These are phyloP conservation scores for Sinelater perroti DNA, from an alignment of 2,888 invertebrate genomes.

Conservation along the genomic window DNA sequence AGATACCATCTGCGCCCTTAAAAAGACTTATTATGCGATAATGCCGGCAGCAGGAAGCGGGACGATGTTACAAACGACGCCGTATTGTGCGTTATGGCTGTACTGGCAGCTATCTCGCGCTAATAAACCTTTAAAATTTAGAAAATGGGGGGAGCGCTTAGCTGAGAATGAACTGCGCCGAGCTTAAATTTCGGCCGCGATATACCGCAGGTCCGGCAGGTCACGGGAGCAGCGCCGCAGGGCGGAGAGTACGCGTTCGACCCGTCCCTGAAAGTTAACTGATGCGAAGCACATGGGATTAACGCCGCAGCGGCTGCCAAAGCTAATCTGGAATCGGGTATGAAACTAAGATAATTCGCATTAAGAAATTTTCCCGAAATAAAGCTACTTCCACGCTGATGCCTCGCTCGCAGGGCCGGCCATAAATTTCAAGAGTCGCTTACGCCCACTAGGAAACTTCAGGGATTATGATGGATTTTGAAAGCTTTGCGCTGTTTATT, in stretches of 20 bases:
- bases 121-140: neutral
- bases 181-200: no score
- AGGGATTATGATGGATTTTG: slow-evolving; percentile 13
- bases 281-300: slow-evolving; percentile 11
- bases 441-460: slow-evolving; percentile 1
- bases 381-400: slow-evolving; percentile 7
- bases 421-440: slow-evolving; percentile 12
- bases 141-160: no score
- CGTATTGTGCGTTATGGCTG: slow-evolving; percentile 3
- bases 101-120: neutral
- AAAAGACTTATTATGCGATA: slow-evolving; percentile 17
- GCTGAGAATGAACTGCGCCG: no score
- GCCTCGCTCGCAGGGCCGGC: slow-evolving; percentile 1
- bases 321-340: slow-evolving; percentile 5
- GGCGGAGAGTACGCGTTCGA: no score
- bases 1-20: slow-evolving; percentile 8
- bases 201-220: no score
- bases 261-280: slow-evolving; percentile 5
- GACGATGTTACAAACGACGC: neutral
- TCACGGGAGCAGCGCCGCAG: no score
- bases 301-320: slow-evolving; percentile 1
- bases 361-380: slow-evolving; percentile 1
- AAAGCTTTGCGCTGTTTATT: slow-evolving; percentile 4
- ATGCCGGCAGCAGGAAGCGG: neutral
- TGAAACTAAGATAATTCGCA: slow-evolving; percentile 5